phyloP scores from a whole-genome alignment of 1,140 invertebrate species.

The Neelides sp. region DNA sequence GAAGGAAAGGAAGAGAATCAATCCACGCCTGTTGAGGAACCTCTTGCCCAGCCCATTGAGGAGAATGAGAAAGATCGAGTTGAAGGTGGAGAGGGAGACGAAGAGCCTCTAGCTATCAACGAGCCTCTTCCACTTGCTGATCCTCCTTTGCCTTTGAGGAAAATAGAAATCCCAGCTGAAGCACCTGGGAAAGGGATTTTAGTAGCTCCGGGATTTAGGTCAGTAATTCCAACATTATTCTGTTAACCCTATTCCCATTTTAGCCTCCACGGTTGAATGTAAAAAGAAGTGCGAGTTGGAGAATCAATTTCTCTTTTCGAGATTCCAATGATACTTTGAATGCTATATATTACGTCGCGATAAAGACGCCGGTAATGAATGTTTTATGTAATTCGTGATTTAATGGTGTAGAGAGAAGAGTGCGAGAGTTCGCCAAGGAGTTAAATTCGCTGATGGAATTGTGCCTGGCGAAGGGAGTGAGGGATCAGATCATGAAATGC shows the following conservation, averaged over 20 bases:
- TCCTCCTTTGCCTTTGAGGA: constrained; percentile 31
- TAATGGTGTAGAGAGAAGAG: constrained; percentile 15
- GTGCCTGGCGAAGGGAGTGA: constrained; percentile 52
- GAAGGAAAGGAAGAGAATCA: too few relatives aligned
- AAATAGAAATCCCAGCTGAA: not conserved
- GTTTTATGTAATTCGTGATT: constrained; percentile 19
- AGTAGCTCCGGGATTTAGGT: constrained; percentile 40
- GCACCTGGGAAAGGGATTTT: constrained; percentile 41
- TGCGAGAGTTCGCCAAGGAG: constrained; percentile 38
- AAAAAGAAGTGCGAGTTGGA: too few relatives aligned
- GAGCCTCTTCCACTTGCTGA: constrained; percentile 21
- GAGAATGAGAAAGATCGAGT: too few relatives aligned
- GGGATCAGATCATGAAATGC: constrained; percentile 49
- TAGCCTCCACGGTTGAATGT: too few relatives aligned
- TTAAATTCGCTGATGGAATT: constrained; percentile 51
- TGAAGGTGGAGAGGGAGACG: constrained; percentile 5
- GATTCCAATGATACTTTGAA: not conserved
- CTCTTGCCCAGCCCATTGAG: too few relatives aligned
- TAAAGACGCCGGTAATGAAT: too few relatives aligned
- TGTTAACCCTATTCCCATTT: too few relatives aligned
- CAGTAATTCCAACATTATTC: too few relatives aligned
- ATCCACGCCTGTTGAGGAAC: too few relatives aligned
- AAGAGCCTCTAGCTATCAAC: not conserved
- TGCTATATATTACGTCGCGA: too few relatives aligned
- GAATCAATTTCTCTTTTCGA: too few relatives aligned